phyloP scores from a whole-genome alignment of 1,140 invertebrate genomes.

The Drosophila kohkoa region DNA sequence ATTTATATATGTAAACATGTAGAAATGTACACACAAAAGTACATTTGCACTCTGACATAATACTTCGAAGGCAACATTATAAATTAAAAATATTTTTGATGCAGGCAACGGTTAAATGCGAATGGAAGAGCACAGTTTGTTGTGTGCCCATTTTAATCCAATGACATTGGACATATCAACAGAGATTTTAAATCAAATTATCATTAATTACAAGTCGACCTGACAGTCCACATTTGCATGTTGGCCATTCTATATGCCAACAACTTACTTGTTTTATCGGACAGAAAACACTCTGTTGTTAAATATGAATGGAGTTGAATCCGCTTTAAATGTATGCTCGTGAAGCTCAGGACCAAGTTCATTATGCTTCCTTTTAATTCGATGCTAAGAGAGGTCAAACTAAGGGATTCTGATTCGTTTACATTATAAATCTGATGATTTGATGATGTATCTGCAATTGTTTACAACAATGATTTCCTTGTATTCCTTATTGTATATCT shows the following conservation, averaged over 20 bases:
- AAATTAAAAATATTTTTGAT: slow-evolving; percentile 38
- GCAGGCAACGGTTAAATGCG: slow-evolving; percentile 6
- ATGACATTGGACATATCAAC: background rate
- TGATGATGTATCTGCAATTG: too few relatives aligned
- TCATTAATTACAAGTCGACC: background rate
- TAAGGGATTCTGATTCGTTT: too few relatives aligned
- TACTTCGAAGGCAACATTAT: slow-evolving; percentile 13
- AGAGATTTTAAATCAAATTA: slow-evolving; percentile 26
- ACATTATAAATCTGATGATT: too few relatives aligned
- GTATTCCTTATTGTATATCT: too few relatives aligned
- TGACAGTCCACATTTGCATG: background rate
- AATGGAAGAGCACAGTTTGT: slow-evolving; percentile 1
- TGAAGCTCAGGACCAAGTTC: too few relatives aligned
- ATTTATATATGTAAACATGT: background rate
- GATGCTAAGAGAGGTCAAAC: background rate
- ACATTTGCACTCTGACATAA: background rate
- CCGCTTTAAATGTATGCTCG: background rate
- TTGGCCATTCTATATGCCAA: background rate
- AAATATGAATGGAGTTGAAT: background rate
- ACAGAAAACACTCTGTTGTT: background rate
- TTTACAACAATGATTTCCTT: too few relatives aligned
- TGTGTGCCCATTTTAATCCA: background rate
- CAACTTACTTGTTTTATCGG: background rate
- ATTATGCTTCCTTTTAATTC: too few relatives aligned
- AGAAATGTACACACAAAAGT: background rate